Evolutionary conservation across 1,140 invertebrate species (phyloP), one percentile per base, ranked within the genome.

Genomic region (Aphelinus atriplicis): DNA sequence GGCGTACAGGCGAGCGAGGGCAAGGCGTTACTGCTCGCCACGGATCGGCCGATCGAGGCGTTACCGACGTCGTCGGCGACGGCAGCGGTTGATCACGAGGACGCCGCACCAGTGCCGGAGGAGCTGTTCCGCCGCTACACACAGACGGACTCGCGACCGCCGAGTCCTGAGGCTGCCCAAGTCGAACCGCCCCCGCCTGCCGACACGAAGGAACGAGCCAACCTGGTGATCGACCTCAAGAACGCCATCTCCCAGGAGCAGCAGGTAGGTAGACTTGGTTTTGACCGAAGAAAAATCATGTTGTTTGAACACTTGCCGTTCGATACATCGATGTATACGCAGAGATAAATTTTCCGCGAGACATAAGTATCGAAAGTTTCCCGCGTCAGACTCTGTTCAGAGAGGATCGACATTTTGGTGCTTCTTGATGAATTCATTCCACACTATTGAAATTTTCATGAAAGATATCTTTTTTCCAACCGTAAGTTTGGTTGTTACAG

Each of bases 71-170:
- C 47, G 43, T 45, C n/a, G n/a, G 65, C 26, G 53, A 26, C 42
- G 3, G 53, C 53, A 10, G 51, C 56, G 77, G 72, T 55, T 53
- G 69, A 78, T 47, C 68, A 64, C 61, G 69, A 47, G n/a, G 81
- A 80, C 5, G 70, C 74, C 1, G 64, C 78, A 7, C 73, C 76
- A 9, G 89, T 92, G n/a, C 90, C 91, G 2, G 91, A 92, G 77
- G 90, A 91, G 79, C 79, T 91, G 45, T 90, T 92, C 83, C 86
- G 87, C 26, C 92, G 92, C 74, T 95, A 95, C 77, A 93, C 94
- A 1, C 93, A 94, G 77, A 94, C 93, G 3, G 94, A 95, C 81
- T 95, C 94, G 1, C 88, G 94, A 55, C 93, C 94, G 2, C 84
- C 92, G 75, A 95, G 93, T 0, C 94, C 94, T 7, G 90, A 92